Conservation (phyloP, 2,113 vertebrate genomes). For the Petrocephalus microphthalmus region DNA sequence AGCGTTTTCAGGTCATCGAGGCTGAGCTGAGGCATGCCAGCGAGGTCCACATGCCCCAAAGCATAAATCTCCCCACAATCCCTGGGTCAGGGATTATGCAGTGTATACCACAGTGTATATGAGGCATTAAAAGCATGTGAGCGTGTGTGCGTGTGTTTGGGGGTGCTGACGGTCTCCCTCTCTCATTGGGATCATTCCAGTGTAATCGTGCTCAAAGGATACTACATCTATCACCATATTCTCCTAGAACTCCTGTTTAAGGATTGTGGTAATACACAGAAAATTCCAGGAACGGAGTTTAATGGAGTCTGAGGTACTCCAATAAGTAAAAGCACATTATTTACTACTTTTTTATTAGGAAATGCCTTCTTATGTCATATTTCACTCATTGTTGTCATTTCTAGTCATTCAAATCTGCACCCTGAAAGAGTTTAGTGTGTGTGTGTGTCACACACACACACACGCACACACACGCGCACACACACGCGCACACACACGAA, state of each 20-base stretch:
- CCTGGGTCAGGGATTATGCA: not conserved
- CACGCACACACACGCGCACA: too few relatives aligned
- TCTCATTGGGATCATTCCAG: conserved; percentile 27
- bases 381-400: not conserved
- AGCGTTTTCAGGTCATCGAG: conserved; percentile 64
- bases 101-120: not conserved
- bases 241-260: conserved; percentile 25
- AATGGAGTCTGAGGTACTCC: not conserved
- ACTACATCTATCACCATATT: conserved; percentile 23
- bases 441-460: not conserved
- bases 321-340: not conserved
- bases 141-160: not conserved
- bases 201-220: conserved; percentile 18
- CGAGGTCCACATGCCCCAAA: conserved; percentile 1
- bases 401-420: not conserved
- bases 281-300: conserved; percentile 3
- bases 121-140: not conserved
- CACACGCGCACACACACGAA: too few relatives aligned
- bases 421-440: not conserved
- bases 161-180: not conserved
- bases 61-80: conserved; percentile 14
- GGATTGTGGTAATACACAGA: conserved; percentile 30
- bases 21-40: conserved; percentile 31
- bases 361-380: not conserved
- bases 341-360: not conserved